Evolutionary conservation across 2,797 vertebrate genomes (phyloP).

Genomic region (Leucoraja ocellata): DNA sequence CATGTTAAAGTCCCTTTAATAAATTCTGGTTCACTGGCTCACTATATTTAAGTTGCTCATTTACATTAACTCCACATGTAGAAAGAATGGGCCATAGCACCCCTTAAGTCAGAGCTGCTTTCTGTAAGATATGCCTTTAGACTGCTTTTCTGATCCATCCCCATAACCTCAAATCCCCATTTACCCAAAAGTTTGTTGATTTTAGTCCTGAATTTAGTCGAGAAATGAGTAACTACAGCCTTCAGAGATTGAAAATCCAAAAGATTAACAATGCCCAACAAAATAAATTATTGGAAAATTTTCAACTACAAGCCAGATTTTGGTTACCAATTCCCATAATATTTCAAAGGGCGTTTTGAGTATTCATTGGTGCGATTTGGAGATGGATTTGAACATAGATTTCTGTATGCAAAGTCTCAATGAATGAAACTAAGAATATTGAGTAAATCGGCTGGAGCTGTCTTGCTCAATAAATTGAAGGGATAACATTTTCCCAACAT

Average conservation of each 20-base stretch:
- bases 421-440: background rate
- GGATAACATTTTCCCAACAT: no score
- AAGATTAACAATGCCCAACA: no score
- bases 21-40: background rate
- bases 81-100: no score
- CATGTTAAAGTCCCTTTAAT: background rate
- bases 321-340: background rate
- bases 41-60: background rate
- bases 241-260: no score
- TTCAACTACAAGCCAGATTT: background rate
- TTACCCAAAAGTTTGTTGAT: no score
- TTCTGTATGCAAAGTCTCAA: background rate
- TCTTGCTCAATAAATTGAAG: background rate
- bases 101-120: no score
- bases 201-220: no score
- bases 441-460: background rate
- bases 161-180: no score
- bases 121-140: no score
- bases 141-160: no score
- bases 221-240: no score
- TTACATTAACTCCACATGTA: background rate
- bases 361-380: background rate
- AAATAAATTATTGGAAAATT: background rate
- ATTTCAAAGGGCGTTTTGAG: background rate
- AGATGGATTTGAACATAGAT: background rate